Percentiles rank a stretch among this genome's conserved stretches.
Evolutionary conservation across 1,140 invertebrate genomes (phyloP).

Genomic region (Solenopsis fugax): DNA sequence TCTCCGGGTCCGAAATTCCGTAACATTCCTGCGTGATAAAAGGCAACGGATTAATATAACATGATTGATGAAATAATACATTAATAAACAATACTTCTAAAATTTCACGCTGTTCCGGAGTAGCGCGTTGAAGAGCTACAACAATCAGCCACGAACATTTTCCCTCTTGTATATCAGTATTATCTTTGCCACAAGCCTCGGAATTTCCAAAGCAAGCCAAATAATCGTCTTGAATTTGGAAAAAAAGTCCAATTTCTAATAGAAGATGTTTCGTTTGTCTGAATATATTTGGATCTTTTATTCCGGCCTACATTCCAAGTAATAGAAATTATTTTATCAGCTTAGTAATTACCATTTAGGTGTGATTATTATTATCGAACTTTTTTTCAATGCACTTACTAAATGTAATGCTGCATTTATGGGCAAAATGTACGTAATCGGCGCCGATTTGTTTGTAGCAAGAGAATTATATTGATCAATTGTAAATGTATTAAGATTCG

Average conservation of each 20-base stretch:
- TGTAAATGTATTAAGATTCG: not conserved
- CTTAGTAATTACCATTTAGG: too few species aligned
- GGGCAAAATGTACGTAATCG: not conserved
- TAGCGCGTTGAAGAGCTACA: slow-evolving; percentile 94
- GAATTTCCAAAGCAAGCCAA: not conserved
- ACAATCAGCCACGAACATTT: slow-evolving; percentile 93
- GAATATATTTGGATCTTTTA: not conserved
- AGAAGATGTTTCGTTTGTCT: not conserved
- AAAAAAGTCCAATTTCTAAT: not conserved
- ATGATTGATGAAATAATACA: slow-evolving; percentile 9
- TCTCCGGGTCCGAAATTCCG: slow-evolving; percentile 90
- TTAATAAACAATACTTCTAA: slow-evolving; percentile 87
- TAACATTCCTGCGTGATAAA: slow-evolving; percentile 90
- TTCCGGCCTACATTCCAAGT: not conserved
- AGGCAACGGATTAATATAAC: slow-evolving; percentile 21
- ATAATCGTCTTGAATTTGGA: not conserved
- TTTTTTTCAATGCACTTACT: too few species aligned
- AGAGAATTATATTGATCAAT: not conserved
- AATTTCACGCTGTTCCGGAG: slow-evolving; percentile 90
- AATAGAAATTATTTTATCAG: not conserved
- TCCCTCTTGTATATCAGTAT: not conserved
- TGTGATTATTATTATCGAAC: too few species aligned
- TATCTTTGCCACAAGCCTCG: not conserved
- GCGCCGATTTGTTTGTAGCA: not conserved
- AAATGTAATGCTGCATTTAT: not conserved